Evolutionary conservation across 1,140 invertebrate genomes (phyloP).

Genomic region (Microplitis demolitor): DNA sequence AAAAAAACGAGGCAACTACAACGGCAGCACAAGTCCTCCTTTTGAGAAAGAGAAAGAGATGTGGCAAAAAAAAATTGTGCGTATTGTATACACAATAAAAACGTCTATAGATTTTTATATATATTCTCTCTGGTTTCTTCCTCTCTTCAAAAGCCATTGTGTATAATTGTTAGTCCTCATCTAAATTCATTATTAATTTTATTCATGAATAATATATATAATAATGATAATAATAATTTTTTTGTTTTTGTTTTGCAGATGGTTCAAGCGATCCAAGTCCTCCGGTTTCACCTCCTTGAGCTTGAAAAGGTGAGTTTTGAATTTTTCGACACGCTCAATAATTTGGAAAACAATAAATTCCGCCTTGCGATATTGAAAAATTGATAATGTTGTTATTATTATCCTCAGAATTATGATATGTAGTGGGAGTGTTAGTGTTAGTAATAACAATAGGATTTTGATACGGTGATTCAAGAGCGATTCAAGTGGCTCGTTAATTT

Average conservation of each 20-base stretch:
- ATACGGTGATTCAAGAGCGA: constrained; percentile 17
- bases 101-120: no score
- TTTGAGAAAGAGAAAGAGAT: neutral
- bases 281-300: constrained; percentile 99
- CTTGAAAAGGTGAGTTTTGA: constrained; percentile 96
- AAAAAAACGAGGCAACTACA: neutral
- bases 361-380: no score
- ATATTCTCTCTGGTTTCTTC: no score
- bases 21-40: neutral
- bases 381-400: no score
- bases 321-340: no score
- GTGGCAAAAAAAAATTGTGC: neutral
- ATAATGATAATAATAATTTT: constrained; percentile 29
- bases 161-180: no score
- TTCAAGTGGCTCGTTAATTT: constrained; percentile 27
- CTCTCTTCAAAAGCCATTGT: no score
- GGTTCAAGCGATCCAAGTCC: constrained; percentile 99
- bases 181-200: neutral
- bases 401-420: no score
- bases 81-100: no score
- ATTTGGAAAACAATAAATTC: no score
- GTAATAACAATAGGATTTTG: constrained; percentile 12
- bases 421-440: no score
- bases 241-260: constrained; percentile 84
- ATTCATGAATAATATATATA: neutral